A percentile compares a stretch with the other conserved stretches of the same genome.
Evolutionary conservation across 2,888 invertebrate genomes (phyloP).

Genomic region (Rhyacophila evoluta): DNA sequence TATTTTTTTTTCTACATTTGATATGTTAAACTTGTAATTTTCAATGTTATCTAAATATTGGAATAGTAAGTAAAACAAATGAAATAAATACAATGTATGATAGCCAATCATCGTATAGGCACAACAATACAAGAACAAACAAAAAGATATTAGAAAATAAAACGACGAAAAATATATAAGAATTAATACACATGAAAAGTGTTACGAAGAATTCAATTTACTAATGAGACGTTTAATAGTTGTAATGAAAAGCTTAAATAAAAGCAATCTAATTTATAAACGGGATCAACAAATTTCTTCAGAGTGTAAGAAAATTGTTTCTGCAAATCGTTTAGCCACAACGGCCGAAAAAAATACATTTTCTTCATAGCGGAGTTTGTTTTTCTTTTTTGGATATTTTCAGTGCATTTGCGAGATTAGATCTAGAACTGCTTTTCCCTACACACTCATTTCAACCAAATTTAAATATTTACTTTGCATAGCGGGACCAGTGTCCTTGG

Average conservation of each 20-base stretch:
- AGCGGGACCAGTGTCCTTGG: neutral
- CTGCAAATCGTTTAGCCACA: neutral
- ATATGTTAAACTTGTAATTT: no score
- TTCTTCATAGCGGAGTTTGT: neutral
- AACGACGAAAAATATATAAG: no score
- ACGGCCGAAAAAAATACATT: neutral
- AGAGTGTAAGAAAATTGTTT: constrained; percentile 8
- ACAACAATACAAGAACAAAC: no score
- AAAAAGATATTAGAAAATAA: no score
- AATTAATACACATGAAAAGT: neutral
- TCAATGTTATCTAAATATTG: no score
- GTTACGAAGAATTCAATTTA: neutral
- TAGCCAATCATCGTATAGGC: no score
- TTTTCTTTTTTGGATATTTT: constrained; percentile 21
- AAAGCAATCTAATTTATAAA: neutral
- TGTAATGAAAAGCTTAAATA: neutral
- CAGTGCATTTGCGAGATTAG: constrained; percentile 18
- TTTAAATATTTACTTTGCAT: constrained; percentile 2
- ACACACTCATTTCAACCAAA: constrained; percentile 1
- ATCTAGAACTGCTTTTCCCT: neutral
- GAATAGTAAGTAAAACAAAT: no score
- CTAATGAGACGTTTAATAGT: neutral
- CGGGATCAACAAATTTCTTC: neutral
- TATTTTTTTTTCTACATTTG: no score
- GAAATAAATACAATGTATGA: no score